phyloP scores from a whole-genome alignment of 2,113 vertebrate species.

The Aspidoscelis tigris region DNA sequence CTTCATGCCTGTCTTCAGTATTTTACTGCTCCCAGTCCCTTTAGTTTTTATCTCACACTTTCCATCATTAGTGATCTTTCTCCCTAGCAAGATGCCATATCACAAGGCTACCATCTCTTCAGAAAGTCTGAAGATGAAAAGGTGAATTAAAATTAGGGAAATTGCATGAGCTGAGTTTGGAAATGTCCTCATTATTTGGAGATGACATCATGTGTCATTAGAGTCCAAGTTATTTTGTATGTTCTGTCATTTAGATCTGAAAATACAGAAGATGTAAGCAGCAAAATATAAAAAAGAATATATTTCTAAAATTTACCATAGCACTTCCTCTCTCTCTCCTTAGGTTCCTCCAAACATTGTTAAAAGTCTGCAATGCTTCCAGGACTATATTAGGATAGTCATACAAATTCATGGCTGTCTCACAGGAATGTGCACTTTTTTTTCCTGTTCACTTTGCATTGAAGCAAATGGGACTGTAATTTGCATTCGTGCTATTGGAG shows the following conservation, averaged over 20 bases:
- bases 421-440: no score
- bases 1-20: constrained; percentile 15
- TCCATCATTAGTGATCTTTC: not conserved
- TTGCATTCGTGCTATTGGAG: no score
- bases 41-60: not conserved
- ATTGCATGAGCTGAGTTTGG: not conserved
- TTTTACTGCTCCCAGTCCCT: constrained; percentile 15
- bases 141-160: not conserved
- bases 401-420: no score
- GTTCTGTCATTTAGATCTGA: not conserved
- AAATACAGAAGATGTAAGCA: not conserved
- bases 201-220: not conserved
- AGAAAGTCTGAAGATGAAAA: constrained; percentile 11
- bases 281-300: not conserved
- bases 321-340: no score
- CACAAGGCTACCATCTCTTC: constrained; percentile 17
- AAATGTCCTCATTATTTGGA: not conserved
- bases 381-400: no score
- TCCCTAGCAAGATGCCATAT: constrained; percentile 19
- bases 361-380: no score
- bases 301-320: not conserved
- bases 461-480: no score
- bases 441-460: no score
- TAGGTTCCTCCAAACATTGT: no score
- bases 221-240: not conserved